Base-by-base conservation (phyloP, 2,797 vertebrate genomes). In the Eulemur mongoz region DNA sequence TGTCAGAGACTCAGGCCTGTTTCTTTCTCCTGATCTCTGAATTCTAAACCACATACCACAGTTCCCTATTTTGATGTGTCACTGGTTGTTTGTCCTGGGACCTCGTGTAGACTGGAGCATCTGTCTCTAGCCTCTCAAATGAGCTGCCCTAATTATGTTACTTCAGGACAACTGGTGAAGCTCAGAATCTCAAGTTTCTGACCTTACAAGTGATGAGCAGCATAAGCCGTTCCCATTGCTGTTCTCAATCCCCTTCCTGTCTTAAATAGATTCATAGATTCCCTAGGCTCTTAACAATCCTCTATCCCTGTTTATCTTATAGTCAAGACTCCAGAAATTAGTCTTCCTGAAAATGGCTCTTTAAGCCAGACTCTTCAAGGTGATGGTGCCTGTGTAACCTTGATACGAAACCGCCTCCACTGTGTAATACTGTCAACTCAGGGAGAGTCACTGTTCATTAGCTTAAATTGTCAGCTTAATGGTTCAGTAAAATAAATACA, bases 401-500 rank as follows among this genome's bases (percentile, higher is more conserved):
- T 79, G 84, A 54, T 40, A 15, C 0, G 13, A 82, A 30, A 6
- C 15, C 70, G 48, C 0, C 70, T 84, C 0, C 0, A 40, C 50
- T 45, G 2, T 7, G 2, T 6, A 30, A 43, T 50, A 32, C 2
- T 5, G 52, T 20, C 78, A 7, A 0, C 12, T 67, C 80, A 10
- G 1, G 72, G 54, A 48, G 69, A 90, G 35, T 18, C 75, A n/a
- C 82, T 92, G 22, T 22, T 0, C 1, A 0, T 54, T 13, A 50
- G 1, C 83, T 75, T 85, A 57, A 63, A 70, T 86, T 89, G 95
- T 94, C 88, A 96, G 0, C 67, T 63, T 93, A 45, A 0, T 91
- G 1, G 15, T 89, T 89, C 59, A 79, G 78, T 89, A 0, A 89
- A 96, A 97, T 35, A 97, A 97, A 95, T 88, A 67, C 65, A 91